A percentile compares a stretch with the other conserved stretches of the same genome.
Conservation (phyloP, 2,797 vertebrate species). For the Avahi laniger region DNA sequence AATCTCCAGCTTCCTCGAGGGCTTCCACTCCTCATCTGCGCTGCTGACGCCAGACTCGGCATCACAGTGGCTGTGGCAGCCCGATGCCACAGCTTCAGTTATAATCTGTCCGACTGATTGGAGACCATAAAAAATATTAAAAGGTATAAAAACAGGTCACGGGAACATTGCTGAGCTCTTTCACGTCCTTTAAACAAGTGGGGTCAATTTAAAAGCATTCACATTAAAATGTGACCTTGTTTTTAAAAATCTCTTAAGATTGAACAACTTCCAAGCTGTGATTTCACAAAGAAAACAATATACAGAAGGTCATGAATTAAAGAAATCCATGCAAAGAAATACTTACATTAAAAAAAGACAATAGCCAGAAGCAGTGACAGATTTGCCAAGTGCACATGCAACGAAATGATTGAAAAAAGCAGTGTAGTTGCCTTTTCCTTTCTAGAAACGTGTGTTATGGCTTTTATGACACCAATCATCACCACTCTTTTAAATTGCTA, state of each 20-base stretch:
- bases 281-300: slow-evolving; percentile 39
- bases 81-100: slow-evolving; percentile 82
- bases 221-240: slow-evolving; percentile 35
- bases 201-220: neutral
- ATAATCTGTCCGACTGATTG: slow-evolving; percentile 90
- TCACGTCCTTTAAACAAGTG: slow-evolving; percentile 2
- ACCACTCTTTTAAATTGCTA: slow-evolving; percentile 7
- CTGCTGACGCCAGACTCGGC: slow-evolving; percentile 85
- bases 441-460: neutral
- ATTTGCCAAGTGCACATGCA: slow-evolving; percentile 48
- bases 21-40: slow-evolving; percentile 85
- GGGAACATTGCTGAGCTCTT: neutral
- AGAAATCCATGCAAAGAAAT: slow-evolving; percentile 70
- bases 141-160: slow-evolving; percentile 64
- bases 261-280: neutral
- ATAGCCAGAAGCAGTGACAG: slow-evolving; percentile 13
- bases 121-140: slow-evolving; percentile 72
- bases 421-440: slow-evolving; percentile 9
- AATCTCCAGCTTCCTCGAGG: neutral
- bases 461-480: neutral
- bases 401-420: slow-evolving; percentile 23
- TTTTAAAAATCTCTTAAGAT: slow-evolving; percentile 36
- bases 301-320: neutral
- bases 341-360: slow-evolving; percentile 20
- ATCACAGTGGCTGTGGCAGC: slow-evolving; percentile 81